A percentile compares a stretch with the other conserved stretches of the same genome.
Evolutionary conservation across 2,113 vertebrate genomes (phyloP).

Genomic region (Cavia aperea): DNA sequence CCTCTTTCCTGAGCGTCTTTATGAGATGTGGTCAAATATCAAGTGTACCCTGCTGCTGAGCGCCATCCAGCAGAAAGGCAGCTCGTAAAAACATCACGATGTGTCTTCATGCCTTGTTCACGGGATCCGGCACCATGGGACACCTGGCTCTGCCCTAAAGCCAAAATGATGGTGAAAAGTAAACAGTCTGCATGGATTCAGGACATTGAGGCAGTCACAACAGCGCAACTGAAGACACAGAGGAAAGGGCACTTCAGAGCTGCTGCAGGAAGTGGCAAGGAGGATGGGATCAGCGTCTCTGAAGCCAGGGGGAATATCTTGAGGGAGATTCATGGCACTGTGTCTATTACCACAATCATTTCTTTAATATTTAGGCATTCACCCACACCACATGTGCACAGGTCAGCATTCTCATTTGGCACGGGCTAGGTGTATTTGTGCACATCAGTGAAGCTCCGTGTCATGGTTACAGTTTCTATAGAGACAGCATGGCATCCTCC

Average conservation of each 20-base stretch:
- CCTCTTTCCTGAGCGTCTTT: neutral
- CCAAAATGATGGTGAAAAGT: neutral
- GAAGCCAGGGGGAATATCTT: neutral
- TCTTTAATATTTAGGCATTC: neutral
- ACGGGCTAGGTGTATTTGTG: rapidly evolving
- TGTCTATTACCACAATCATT: neutral
- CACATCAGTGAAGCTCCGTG: neutral
- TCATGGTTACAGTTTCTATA: neutral
- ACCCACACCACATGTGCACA: neutral
- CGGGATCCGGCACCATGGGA: neutral
- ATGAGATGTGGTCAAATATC: neutral
- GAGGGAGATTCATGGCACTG: neutral
- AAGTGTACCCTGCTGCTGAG: neutral
- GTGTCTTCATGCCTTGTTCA: neutral
- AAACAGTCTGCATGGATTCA: neutral
- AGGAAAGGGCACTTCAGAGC: neutral
- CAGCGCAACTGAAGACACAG: neutral
- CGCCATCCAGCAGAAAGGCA: neutral
- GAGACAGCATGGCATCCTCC: neutral
- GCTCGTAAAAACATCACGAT: neutral
- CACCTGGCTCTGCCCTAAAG: neutral
- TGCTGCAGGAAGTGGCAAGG: neutral
- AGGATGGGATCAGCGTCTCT: neutral
- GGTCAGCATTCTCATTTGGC: neutral
- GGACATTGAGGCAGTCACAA: neutral